A percentile compares a stretch with the other conserved stretches of the same genome.
phyloP scores from a whole-genome alignment of 2,113 vertebrate species.

The Callospermophilus lateralis region DNA sequence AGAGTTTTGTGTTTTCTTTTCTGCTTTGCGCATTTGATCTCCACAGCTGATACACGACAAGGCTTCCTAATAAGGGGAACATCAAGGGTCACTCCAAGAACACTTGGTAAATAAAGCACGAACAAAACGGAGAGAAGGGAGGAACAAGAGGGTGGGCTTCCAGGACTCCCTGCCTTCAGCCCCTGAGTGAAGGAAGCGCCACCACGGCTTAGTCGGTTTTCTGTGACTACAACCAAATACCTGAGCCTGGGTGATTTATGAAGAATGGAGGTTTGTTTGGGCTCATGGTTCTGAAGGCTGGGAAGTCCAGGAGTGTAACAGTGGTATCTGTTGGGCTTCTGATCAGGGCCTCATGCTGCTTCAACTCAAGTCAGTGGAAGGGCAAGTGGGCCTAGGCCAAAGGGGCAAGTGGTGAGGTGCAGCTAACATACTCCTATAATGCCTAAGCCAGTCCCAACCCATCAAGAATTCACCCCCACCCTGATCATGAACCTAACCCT shows the following conservation, averaged over 20 bases:
- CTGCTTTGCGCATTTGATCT: not conserved
- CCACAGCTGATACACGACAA: not conserved
- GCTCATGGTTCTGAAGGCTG: not conserved
- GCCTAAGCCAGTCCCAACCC: not conserved
- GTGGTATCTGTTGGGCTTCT: not conserved
- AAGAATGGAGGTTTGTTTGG: not conserved
- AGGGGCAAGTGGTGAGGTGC: no score
- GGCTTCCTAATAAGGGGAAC: not conserved
- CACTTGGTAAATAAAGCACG: not conserved
- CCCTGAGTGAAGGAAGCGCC: not conserved
- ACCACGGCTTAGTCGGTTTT: not conserved
- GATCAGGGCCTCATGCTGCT: no score
- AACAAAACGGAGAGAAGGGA: not conserved
- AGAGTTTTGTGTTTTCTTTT: not conserved
- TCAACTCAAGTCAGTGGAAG: not conserved
- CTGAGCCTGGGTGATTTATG: not conserved
- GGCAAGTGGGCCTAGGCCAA: no score
- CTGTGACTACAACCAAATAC: not conserved
- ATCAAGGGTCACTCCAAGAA: fast-evolving
- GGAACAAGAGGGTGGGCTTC: not conserved
- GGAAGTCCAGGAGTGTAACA: no score
- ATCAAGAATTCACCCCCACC: not conserved
- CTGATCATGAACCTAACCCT: not conserved
- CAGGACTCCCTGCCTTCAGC: not conserved
- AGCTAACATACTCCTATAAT: no score